Conservation (phyloP, 64 coral and sea anemone species). For the Pocillopora damicornis region DNA sequence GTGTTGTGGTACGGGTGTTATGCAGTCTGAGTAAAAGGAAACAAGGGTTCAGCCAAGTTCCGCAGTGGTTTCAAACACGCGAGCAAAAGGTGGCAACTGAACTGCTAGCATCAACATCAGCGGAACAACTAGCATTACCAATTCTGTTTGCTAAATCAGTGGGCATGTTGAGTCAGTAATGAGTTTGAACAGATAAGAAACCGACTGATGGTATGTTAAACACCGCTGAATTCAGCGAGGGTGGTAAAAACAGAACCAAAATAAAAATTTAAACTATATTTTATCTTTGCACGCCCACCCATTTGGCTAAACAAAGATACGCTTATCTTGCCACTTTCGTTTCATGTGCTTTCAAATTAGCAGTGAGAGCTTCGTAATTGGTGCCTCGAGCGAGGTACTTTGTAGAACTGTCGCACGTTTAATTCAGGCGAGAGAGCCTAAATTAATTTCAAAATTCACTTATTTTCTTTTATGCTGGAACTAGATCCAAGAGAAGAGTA, state of each 20-base stretch:
- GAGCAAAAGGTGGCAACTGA: no score
- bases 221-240: neutral
- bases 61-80: no score
- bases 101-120: neutral
- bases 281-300: neutral
- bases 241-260: neutral
- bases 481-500: no score
- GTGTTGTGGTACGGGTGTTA: no score
- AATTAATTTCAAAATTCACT: no score
- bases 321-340: neutral
- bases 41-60: no score
- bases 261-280: neutral
- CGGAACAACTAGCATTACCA: neutral
- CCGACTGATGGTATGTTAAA: neutral
- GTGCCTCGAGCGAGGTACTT: neutral
- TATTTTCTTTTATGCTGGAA: no score
- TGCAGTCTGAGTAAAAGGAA: no score
- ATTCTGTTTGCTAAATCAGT: neutral
- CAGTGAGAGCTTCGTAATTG: neutral
- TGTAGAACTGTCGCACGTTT: no score
- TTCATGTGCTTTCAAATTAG: neutral
- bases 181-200: neutral
- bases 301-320: neutral
- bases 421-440: no score
- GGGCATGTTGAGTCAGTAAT: neutral